phyloP scores from a whole-genome alignment of 2,888 invertebrate species.

The Carpatolechia fugitivella region DNA sequence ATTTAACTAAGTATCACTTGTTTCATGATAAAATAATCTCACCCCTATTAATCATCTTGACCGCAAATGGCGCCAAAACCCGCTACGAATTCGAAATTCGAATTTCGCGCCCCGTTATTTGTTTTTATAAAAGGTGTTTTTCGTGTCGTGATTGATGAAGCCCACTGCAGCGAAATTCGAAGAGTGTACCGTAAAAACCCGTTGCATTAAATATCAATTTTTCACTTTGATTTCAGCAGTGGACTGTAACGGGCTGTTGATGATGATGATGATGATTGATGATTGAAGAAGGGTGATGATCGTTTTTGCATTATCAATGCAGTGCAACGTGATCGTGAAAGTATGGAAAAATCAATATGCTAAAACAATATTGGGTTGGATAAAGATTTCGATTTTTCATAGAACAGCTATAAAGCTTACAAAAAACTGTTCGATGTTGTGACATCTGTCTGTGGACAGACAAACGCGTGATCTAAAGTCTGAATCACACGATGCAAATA shows the following conservation, averaged over 20 bases:
- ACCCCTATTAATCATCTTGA: slow-evolving; percentile 27
- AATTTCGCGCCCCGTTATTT: slow-evolving; percentile 44
- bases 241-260: too few relatives aligned
- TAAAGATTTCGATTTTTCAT: not conserved
- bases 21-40: too few relatives aligned
- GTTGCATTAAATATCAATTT: slow-evolving; percentile 62
- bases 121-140: slow-evolving; percentile 48
- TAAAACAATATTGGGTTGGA: not conserved
- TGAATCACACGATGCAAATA: too few relatives aligned
- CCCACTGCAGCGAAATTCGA: slow-evolving; percentile 34
- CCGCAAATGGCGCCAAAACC: slow-evolving; percentile 30
- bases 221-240: slow-evolving; percentile 64
- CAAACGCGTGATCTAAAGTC: too few relatives aligned
- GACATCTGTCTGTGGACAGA: too few relatives aligned
- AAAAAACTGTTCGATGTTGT: too few relatives aligned
- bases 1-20: not conserved
- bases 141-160: slow-evolving; percentile 51
- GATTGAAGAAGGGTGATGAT: slow-evolving; percentile 22
- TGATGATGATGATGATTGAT: too few relatives aligned
- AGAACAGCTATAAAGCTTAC: not conserved
- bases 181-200: slow-evolving; percentile 45
- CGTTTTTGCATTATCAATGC: not conserved
- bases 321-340: too few relatives aligned
- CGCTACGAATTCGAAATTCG: slow-evolving; percentile 18
- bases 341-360: not conserved